Evolutionary conservation across 1,140 invertebrate genomes (phyloP), one percentile per base, ranked within the genome.

Genomic region (Meloidogyne hapla): DNA sequence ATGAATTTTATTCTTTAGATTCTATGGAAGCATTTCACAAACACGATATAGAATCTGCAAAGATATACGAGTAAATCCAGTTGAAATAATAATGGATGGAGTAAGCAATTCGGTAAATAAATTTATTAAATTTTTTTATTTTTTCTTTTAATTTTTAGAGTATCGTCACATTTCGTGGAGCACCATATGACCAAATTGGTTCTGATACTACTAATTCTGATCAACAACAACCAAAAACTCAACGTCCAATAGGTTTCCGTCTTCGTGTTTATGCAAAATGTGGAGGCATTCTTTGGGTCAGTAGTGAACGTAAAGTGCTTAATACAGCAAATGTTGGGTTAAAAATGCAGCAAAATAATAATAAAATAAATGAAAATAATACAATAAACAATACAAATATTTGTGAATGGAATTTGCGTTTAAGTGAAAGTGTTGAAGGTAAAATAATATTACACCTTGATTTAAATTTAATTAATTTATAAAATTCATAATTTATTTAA

Each of bases 211-310:
- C 68, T 21, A 23, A 62, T 42, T 62, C 69, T n/a, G n/a, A n/a
- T 13, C 38, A 23, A 5, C 33, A 33, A 33, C 33, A 33, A 33
- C 33, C 4, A 21, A 62, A 61, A 64, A 64, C 15, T 8, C 62
- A 71, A 38, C 63, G 74, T 40, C 25, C 68, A 42, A 74, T 86
- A 38, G 84, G 81, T 10, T 84, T 84, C 63, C 38, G 73, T 15
- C 66, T 84, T n/a, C 67, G 80, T 48, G 83, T 76, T 1, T 77
- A 23, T 23, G 70, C 80, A 40, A 71, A 68, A 23, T 85, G 84
- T 78, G 84, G 84, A 26, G 85, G 84, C 28, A 77, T 76, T 40
- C 68, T 86, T 23, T 56, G 33, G 13, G 86, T 86, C 26, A 79
- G 33, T 67, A 56, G 26, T 5, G 72, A 79, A 75, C 64, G 69